Percentiles rank a stretch among this genome's conserved stretches.
Conservation (phyloP, 2,888 invertebrate species). For the Oscheius onirici region DNA sequence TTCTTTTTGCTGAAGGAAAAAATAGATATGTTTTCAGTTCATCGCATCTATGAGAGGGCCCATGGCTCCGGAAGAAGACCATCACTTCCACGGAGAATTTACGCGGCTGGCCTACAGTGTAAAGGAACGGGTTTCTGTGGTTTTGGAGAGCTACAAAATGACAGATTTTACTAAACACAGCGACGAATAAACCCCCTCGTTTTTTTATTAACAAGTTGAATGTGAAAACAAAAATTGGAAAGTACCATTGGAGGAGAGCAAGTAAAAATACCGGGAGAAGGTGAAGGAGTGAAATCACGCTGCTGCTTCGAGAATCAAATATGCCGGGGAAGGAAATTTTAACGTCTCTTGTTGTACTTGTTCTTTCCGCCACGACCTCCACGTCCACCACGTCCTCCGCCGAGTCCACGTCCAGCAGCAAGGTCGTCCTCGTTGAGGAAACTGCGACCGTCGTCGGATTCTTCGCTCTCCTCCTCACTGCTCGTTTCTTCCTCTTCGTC, state of each 20-base stretch:
- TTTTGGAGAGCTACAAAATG: conserved; percentile 3
- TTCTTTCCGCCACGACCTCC: conserved; percentile 43
- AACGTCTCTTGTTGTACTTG: conserved; percentile 57
- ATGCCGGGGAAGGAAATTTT: background rate
- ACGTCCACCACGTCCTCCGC: conserved; percentile 32
- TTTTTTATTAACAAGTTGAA: background rate
- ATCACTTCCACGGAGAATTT: conserved; percentile 6
- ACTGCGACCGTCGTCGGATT: conserved; percentile 23
- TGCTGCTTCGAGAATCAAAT: background rate
- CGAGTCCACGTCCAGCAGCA: conserved; percentile 51
- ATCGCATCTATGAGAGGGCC: conserved; percentile 6
- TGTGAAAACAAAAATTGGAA: background rate
- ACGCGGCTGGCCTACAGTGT: background rate
- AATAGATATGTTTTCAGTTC: conserved; percentile 3
- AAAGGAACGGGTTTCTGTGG: background rate
- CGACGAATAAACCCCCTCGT: background rate
- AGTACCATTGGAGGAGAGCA: conserved; percentile 7
- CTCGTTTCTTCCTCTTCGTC: conserved; percentile 32
- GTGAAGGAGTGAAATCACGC: background rate
- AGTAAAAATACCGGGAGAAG: background rate
- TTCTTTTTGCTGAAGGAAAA: no score
- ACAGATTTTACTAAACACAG: background rate
- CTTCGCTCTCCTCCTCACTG: conserved; percentile 33
- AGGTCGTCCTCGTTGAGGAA: conserved; percentile 55
- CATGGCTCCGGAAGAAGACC: conserved; percentile 13